A percentile compares a stretch with the other conserved stretches of the same genome.
phyloP scores from a whole-genome alignment of 1,140 invertebrate species.

The Magallana angulata region DNA sequence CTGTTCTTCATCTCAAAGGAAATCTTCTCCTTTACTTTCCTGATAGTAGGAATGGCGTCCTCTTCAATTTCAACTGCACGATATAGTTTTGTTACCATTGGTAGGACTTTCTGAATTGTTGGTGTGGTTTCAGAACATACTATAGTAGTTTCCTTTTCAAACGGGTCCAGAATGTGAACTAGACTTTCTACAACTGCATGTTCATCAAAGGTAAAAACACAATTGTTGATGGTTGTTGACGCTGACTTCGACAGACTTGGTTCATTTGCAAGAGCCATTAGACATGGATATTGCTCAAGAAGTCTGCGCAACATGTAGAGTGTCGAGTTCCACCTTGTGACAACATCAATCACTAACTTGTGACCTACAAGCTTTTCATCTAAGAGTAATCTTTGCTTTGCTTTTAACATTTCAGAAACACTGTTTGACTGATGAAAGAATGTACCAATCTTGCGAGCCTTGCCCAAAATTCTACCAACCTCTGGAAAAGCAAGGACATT shows the following conservation, averaged over 20 bases:
- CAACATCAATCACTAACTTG: constrained; percentile 44
- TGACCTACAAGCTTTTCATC: background rate
- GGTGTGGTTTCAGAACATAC: constrained; percentile 10
- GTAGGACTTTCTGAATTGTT: constrained; percentile 18
- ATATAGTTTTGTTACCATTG: background rate
- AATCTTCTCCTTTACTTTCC: background rate
- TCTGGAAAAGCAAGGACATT: constrained; percentile 31
- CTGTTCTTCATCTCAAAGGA: background rate
- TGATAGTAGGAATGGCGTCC: background rate
- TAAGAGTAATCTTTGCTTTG: constrained; percentile 19
- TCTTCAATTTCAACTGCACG: background rate
- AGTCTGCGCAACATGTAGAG: constrained; percentile 14
- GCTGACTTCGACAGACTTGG: background rate
- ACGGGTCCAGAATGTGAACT: background rate
- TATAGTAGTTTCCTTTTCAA: constrained; percentile 27
- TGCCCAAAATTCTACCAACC: constrained; percentile 25
- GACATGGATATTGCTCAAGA: background rate
- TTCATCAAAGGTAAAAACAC: constrained; percentile 32
- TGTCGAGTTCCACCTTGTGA: constrained; percentile 38
- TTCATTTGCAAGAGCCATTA: constrained; percentile 29
- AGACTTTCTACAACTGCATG: background rate
- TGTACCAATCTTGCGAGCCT: constrained; percentile 30
- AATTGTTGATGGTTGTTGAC: too few relatives aligned
- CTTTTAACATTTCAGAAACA: constrained; percentile 30
- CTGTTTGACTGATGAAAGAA: constrained; percentile 51